Base-by-base conservation (phyloP, 1,140 invertebrate genomes). In the Branchinecta lynchi region DNA sequence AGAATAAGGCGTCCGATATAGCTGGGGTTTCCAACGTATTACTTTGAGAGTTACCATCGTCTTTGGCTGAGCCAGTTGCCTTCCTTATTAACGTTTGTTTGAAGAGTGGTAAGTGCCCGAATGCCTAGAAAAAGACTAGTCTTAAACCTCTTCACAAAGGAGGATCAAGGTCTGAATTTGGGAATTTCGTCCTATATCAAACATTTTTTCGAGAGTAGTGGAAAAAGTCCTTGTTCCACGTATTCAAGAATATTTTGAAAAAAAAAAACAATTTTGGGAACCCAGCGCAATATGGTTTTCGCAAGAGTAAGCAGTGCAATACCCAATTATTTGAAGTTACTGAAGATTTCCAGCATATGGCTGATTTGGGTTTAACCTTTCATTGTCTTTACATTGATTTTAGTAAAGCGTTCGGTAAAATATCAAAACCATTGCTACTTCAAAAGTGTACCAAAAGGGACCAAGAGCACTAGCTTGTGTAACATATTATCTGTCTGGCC, bases 101-200 rank as follows among this genome's bases (percentile, higher is more conserved):
- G 15, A 15, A 43, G 17, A 65, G 60, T 66, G 44, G 10, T 46
- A 43, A 9, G 12, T 43, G 45, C 68, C 70, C 17, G 12, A 43
- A 46, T 79, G 72, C 43, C 70, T 72, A 78, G 79, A 78, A 51
- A 70, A 71, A 3, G 82, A 80, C 72, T 65, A 78, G 72, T 72
- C 71, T 51, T 9, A 51, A 51, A 51, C 46, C 46, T 9, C 9
- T 51, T n/a, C 46, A 51, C n/a, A 51, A 51, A 51, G 46, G 46
- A 51, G 46, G 46, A 51, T 51, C 46, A 9, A 51, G n/a, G 46
- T 51, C 46, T n/a, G n/a, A 51, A 51, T 51, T 51, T 51, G 46
- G 9, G n/a, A 51, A 51, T 51, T 51, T 51, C 46, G n/a, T 51
- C 46, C 46, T 9, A 51, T 51, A 9, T 51, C 46, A 51, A 51